A percentile compares a stretch with the other conserved stretches of the same genome.
Conservation (phyloP, 2,113 vertebrate species). For the Cynoglossus semilaevis region DNA sequence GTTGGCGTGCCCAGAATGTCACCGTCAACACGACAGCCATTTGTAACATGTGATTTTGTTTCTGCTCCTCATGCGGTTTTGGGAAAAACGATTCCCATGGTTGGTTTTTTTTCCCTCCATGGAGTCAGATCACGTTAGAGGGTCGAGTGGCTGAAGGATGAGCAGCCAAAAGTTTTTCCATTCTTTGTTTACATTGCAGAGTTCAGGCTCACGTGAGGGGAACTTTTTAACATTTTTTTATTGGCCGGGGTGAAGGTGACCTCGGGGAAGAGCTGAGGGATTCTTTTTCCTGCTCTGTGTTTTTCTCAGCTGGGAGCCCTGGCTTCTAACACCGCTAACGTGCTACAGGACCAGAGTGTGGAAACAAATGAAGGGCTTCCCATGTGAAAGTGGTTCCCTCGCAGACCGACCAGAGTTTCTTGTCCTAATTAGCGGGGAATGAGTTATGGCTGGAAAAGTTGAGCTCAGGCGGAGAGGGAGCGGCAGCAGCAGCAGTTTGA, state of each 20-base stretch:
- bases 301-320: conserved; percentile 19
- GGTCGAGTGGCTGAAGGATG: conserved; percentile 34
- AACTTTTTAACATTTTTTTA: conserved; percentile 9
- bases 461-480: conserved; percentile 53
- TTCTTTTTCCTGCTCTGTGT: conserved; percentile 22
- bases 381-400: conserved; percentile 61
- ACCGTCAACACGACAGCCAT: conserved; percentile 17
- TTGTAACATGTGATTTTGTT: conserved; percentile 31
- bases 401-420: conserved; percentile 23
- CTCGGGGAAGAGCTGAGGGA: conserved; percentile 38
- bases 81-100: conserved; percentile 32
- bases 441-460: conserved; percentile 66
- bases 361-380: conserved; percentile 47
- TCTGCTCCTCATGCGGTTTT: conserved; percentile 27
- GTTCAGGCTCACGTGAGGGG: conserved; percentile 48
- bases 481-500: conserved; percentile 20
- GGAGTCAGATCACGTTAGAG: conserved; percentile 28
- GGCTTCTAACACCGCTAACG: conserved; percentile 19
- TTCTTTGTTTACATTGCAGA: conserved; percentile 38
- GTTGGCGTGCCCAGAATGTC: conserved; percentile 24
- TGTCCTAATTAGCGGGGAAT: conserved; percentile 51
- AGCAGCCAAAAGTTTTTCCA: conserved; percentile 43
- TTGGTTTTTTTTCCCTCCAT: conserved; percentile 31
- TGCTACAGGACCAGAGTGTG: conserved; percentile 29
- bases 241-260: conserved; percentile 31